These are phyloP conservation scores for Euzetes globulus DNA, from an alignment of 2,888 invertebrate genomes.

Conservation along the genomic window DNA sequence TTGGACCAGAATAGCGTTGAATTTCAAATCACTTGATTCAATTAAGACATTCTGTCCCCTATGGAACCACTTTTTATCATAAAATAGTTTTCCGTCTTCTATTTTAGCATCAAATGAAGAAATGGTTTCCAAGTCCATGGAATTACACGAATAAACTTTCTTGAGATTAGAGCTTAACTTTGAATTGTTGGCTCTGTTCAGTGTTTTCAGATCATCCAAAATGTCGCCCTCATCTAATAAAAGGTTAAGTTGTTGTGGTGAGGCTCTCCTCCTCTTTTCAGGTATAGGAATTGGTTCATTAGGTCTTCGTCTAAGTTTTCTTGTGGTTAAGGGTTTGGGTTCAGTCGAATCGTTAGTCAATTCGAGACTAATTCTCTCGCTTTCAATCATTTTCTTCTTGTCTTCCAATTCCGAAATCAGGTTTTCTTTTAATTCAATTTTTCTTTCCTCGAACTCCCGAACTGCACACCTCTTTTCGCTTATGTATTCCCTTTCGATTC, in stretches of 20 bases:
- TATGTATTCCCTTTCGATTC: constrained; percentile 76
- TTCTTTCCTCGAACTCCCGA: constrained; percentile 91
- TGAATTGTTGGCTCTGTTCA: constrained; percentile 52
- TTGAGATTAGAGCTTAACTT: neutral
- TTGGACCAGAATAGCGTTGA: constrained; percentile 80
- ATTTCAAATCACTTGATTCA: constrained; percentile 77
- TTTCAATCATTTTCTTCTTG: constrained; percentile 77
- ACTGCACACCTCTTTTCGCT: constrained; percentile 79
- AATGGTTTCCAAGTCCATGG: neutral
- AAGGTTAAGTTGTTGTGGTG: constrained; percentile 65
- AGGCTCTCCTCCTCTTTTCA: constrained; percentile 65
- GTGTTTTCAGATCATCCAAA: constrained; percentile 72
- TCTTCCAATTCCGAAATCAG: constrained; percentile 85
- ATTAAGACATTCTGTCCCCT: constrained; percentile 86
- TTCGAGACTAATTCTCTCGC: constrained; percentile 78
- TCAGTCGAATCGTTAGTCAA: constrained; percentile 57
- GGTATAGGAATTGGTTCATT: constrained; percentile 65
- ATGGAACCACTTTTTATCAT: constrained; percentile 91
- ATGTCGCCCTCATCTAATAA: constrained; percentile 80
- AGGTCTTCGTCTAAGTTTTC: constrained; percentile 62
- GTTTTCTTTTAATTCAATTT: constrained; percentile 79
- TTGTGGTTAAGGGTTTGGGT: constrained; percentile 84
- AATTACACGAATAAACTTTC: neutral
- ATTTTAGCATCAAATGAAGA: constrained; percentile 64
- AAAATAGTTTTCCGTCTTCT: constrained; percentile 86